Conservation (phyloP, 2,888 invertebrate genomes). For the Sphaerophoria rueppellii region DNA sequence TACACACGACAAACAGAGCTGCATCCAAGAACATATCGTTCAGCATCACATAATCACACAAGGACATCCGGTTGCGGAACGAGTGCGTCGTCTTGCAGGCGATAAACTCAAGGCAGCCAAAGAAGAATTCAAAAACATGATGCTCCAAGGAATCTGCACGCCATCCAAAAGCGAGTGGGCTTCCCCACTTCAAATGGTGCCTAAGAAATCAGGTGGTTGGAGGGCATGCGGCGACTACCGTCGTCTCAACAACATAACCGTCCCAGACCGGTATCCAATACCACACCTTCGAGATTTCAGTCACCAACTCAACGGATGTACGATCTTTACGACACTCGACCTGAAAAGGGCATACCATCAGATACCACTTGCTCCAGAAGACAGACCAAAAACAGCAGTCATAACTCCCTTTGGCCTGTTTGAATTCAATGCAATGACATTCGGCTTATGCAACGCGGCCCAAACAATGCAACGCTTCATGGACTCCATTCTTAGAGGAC, state of each 20-base stretch:
- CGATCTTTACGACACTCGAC: conserved; percentile 28
- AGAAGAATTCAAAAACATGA: conserved; percentile 46
- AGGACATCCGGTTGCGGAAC: conserved; percentile 61
- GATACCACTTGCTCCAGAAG: conserved; percentile 35
- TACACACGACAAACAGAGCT: conserved; percentile 7
- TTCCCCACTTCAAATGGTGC: conserved; percentile 77
- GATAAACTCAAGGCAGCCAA: conserved; percentile 54
- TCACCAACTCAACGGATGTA: conserved; percentile 21
- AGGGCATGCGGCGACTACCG: conserved; percentile 77
- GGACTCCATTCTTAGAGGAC: conserved; percentile 23
- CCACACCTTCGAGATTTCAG: conserved; percentile 32
- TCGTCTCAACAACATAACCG: conserved; percentile 32
- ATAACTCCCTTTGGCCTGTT: conserved; percentile 42
- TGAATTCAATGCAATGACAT: conserved; percentile 38
- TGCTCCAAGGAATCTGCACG: conserved; percentile 79
- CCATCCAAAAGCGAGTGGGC: conserved; percentile 80
- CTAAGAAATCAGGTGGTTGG: conserved; percentile 75
- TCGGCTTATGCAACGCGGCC: conserved; percentile 36
- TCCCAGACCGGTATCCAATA: conserved; percentile 37
- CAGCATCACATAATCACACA: conserved; percentile 56
- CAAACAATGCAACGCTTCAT: conserved; percentile 31
- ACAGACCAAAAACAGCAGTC: conserved; percentile 41
- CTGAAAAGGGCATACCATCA: conserved; percentile 35
- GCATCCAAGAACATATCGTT: conserved; percentile 36
- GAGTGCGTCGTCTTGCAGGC: conserved; percentile 75